Evolutionary conservation across 2,888 invertebrate genomes (phyloP).

Genomic region (Brachypalpus laphriformis): DNA sequence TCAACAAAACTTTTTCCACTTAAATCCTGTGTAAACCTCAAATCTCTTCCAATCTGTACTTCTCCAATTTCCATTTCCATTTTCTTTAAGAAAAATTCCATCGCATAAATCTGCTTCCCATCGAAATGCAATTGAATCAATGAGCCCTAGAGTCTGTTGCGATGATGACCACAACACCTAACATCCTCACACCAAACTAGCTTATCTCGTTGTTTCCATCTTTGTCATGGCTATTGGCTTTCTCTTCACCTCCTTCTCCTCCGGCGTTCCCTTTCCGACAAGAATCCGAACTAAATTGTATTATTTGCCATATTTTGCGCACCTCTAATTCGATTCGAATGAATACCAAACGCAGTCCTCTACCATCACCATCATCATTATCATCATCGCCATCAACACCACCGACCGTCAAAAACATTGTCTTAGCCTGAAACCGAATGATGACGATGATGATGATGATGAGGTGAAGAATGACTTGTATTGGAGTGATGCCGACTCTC

Average conservation of each 20-base stretch:
- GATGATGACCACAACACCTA: slow-evolving; percentile 2
- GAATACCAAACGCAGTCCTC: slow-evolving; percentile 61
- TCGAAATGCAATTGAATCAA: slow-evolving; percentile 51
- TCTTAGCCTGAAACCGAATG: slow-evolving; percentile 19
- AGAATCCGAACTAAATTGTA: slow-evolving; percentile 48
- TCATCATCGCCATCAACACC: slow-evolving; percentile 41
- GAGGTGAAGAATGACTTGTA: slow-evolving; percentile 30
- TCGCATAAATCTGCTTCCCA: slow-evolving; percentile 41
- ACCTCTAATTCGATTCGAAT: slow-evolving; percentile 73
- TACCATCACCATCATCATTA: slow-evolving; percentile 38
- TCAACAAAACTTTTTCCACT: too few species aligned
- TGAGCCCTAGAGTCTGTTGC: not conserved
- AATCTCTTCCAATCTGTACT: too few species aligned
- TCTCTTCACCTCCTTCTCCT: not conserved
- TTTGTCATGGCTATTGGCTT: slow-evolving; percentile 54
- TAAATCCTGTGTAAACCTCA: too few species aligned
- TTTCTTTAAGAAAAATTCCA: slow-evolving; percentile 11
- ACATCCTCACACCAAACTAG: slow-evolving; percentile 1
- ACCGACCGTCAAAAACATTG: slow-evolving; percentile 25
- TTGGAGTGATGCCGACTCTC: slow-evolving; percentile 46
- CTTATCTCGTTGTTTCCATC: slow-evolving; percentile 48
- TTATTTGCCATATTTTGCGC: slow-evolving; percentile 72
- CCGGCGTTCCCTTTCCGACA: not conserved
- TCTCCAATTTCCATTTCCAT: not conserved
- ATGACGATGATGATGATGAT: slow-evolving; percentile 43